Conservation (phyloP, 2,797 vertebrate genomes). For the Xiphorhynchus erythropygius region DNA sequence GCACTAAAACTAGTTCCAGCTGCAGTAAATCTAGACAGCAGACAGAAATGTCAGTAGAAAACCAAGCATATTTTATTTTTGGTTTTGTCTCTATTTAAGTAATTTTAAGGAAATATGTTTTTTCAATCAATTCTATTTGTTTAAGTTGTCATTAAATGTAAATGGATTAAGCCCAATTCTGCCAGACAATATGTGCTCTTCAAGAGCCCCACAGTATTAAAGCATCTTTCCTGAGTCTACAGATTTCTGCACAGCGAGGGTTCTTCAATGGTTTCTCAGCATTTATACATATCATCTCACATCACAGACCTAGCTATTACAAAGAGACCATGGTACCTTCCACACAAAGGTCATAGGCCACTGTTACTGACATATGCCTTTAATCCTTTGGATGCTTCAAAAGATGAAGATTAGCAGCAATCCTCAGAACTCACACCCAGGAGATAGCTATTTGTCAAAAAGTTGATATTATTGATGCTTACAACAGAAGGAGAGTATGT, state of each 20-base stretch:
- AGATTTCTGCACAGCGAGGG: constrained; percentile 8
- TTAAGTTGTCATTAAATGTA: not conserved
- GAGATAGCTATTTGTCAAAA: constrained; percentile 76
- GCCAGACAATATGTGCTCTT: not conserved
- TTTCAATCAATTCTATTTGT: not conserved
- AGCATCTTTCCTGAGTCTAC: not conserved
- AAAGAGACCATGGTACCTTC: constrained; percentile 44
- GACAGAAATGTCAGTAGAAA: constrained; percentile 10
- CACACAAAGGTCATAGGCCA: constrained; percentile 64
- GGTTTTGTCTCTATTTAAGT: not conserved
- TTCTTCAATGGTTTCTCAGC: not conserved
- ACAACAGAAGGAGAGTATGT: constrained; percentile 52
- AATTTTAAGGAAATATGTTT: not conserved
- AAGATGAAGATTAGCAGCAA: constrained; percentile 76
- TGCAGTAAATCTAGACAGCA: not conserved
- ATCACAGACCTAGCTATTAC: constrained; percentile 6
- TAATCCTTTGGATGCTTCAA: constrained; percentile 79
- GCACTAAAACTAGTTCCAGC: constrained; percentile 14
- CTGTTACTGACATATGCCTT: constrained; percentile 74
- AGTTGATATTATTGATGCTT: constrained; percentile 78
- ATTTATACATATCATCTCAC: constrained; percentile 9
- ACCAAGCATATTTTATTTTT: not conserved
- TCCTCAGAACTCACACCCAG: constrained; percentile 72
- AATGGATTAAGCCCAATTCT: not conserved
- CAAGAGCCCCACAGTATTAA: not conserved